Conservation (phyloP, 2,113 vertebrate species). For the Chaetodon auriga region DNA sequence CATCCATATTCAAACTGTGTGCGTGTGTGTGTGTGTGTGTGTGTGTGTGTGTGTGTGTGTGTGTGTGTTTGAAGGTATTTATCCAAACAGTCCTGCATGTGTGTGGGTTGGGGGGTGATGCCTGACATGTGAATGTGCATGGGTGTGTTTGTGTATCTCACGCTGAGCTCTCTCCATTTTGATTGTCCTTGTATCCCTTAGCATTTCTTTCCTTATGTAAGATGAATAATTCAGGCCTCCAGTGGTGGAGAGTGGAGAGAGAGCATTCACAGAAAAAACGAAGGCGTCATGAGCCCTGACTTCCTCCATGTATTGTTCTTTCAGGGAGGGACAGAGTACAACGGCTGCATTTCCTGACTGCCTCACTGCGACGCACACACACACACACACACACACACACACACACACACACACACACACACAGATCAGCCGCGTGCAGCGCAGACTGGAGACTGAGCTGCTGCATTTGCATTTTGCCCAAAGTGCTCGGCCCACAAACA, state of each 20-base stretch:
- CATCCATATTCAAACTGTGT: slow-evolving; percentile 8
- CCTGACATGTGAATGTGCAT: slow-evolving; percentile 32
- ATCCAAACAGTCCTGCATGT: slow-evolving; percentile 12
- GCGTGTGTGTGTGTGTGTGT: no score
- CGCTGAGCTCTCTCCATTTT: slow-evolving; percentile 47
- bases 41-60: no score
- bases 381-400: slow-evolving; percentile 20
- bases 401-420: no score
- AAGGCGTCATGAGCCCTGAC: slow-evolving; percentile 53
- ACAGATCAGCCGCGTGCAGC: slow-evolving; percentile 51
- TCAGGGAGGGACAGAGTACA: slow-evolving; percentile 4
- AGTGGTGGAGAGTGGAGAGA: slow-evolving; percentile 29
- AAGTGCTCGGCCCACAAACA: slow-evolving; percentile 62
- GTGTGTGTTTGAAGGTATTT: no score
- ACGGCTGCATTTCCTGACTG: slow-evolving; percentile 48
- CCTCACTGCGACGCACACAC: slow-evolving; percentile 13
- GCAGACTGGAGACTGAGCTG: slow-evolving; percentile 48
- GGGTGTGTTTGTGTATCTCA: slow-evolving; percentile 29
- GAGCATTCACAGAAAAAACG: slow-evolving; percentile 50
- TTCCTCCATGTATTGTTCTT: slow-evolving; percentile 34
- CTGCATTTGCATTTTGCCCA: slow-evolving; percentile 68
- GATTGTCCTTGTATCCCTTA: slow-evolving; percentile 58
- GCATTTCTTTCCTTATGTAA: slow-evolving; percentile 54
- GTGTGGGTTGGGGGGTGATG: slow-evolving; percentile 1
- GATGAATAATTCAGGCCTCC: slow-evolving; percentile 73